These are phyloP conservation scores for Corythoichthys intestinalis DNA, from an alignment of 2,113 vertebrate species.

Conservation along the genomic window DNA sequence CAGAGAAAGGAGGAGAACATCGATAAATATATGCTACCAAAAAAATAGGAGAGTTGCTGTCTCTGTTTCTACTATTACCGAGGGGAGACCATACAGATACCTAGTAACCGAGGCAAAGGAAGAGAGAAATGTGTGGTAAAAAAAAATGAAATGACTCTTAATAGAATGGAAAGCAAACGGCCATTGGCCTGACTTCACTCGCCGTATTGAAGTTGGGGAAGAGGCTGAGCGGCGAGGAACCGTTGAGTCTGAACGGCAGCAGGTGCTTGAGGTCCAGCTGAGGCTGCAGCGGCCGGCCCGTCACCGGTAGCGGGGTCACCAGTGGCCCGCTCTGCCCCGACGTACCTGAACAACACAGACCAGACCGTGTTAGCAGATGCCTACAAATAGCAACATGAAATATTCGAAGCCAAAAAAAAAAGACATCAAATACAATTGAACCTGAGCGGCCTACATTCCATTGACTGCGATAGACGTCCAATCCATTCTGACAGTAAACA, in stretches of 20 bases:
- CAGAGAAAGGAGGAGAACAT: too few species aligned
- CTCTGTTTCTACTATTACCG: too few species aligned
- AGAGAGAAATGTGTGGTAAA: too few species aligned
- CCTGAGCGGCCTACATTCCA: too few species aligned
- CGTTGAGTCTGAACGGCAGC: conserved; percentile 91
- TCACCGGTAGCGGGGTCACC: conserved; percentile 83
- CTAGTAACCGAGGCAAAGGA: too few species aligned
- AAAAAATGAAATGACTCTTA: neutral
- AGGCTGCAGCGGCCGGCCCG: conserved; percentile 83
- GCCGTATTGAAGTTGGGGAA: conserved; percentile 97
- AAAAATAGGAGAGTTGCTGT: too few species aligned
- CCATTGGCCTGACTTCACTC: conserved; percentile 39
- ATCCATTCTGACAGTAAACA: too few species aligned
- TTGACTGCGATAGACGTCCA: too few species aligned
- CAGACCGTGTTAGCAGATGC: neutral
- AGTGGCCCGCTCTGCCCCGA: conserved; percentile 80
- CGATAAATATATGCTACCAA: too few species aligned
- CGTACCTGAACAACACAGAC: conserved; percentile 59
- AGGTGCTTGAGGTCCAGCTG: conserved; percentile 93
- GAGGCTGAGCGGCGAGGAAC: conserved; percentile 87
- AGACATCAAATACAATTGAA: conserved; percentile 3
- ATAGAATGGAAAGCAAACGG: neutral
- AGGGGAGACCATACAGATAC: too few species aligned
- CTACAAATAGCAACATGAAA: neutral
- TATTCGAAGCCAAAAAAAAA: conserved; percentile 1